Percentiles rank a stretch among this genome's conserved stretches.
Evolutionary conservation across 2,888 invertebrate species (phyloP).

Genomic region (Phania funesta): DNA sequence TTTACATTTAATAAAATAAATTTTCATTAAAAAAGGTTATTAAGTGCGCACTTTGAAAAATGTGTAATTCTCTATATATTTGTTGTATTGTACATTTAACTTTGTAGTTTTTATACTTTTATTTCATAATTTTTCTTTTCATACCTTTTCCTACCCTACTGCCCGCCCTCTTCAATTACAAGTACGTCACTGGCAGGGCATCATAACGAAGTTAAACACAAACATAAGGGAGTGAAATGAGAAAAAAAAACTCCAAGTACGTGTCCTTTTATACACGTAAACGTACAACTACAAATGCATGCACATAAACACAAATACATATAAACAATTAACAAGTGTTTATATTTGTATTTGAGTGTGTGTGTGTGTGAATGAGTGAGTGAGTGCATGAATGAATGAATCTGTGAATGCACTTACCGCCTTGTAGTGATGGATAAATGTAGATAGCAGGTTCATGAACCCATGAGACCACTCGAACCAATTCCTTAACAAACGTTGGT

Average conservation of each 20-base stretch:
- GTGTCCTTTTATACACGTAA: conserved; percentile 42
- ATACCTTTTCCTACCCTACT: background rate
- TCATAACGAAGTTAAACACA: conserved; percentile 15
- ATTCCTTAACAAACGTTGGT: conserved; percentile 87
- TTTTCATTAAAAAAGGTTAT: conserved; percentile 14
- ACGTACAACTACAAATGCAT: conserved; percentile 66
- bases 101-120: conserved; percentile 47
- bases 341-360: conserved; percentile 9
- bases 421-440: conserved; percentile 88
- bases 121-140: conserved; percentile 20
- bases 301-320: conserved; percentile 11
- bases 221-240: background rate
- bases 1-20: conserved; percentile 30
- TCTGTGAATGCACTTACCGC: conserved; percentile 82
- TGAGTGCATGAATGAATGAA: conserved; percentile 61
- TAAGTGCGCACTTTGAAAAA: conserved; percentile 31
- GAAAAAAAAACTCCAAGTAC: conserved; percentile 28
- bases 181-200: conserved; percentile 24
- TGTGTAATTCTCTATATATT: background rate
- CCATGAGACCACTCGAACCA: conserved; percentile 88
- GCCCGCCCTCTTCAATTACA: background rate
- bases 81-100: conserved; percentile 32
- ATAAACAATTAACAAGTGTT: conserved; percentile 49
- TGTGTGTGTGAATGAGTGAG: conserved; percentile 33
- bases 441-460: conserved; percentile 87